phyloP scores from a whole-genome alignment of 2,113 vertebrate species.

The Oncorhynchus clarkii region DNA sequence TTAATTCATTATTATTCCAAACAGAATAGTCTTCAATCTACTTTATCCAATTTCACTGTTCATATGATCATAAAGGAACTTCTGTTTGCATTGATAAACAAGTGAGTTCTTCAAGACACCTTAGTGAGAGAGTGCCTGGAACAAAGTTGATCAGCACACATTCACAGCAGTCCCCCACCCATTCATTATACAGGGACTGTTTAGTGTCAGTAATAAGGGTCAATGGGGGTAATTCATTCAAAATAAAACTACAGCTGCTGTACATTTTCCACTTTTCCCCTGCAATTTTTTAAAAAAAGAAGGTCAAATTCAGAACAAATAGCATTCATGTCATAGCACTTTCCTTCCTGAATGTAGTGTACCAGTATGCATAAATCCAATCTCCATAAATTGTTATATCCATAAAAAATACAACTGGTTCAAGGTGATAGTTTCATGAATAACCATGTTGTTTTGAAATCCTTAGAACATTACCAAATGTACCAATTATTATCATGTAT shows the following conservation, averaged over 20 bases:
- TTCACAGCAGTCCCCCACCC: no score
- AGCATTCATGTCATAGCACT: background rate
- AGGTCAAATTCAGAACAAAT: background rate
- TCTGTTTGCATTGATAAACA: constrained; percentile 33
- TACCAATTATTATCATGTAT: background rate
- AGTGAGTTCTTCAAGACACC: constrained; percentile 28
- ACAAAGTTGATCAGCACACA: background rate
- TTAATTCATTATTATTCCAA: constrained; percentile 57
- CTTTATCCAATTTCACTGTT: constrained; percentile 49
- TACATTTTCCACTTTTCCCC: background rate
- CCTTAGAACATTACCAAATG: background rate
- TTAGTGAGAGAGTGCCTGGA: constrained; percentile 8
- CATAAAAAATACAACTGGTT: background rate
- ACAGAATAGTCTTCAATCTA: constrained; percentile 50
- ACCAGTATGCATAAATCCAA: background rate
- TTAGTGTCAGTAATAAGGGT: no score
- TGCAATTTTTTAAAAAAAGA: background rate
- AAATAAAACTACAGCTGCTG: background rate
- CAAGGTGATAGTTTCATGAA: background rate
- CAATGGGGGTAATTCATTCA: no score
- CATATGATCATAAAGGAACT: constrained; percentile 46
- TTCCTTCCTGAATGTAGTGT: background rate
- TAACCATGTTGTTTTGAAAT: no score
- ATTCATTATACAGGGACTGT: no score
- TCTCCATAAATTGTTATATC: background rate